Base-by-base conservation (phyloP, 2,888 invertebrate species). In the Drosophila stalkeri region DNA sequence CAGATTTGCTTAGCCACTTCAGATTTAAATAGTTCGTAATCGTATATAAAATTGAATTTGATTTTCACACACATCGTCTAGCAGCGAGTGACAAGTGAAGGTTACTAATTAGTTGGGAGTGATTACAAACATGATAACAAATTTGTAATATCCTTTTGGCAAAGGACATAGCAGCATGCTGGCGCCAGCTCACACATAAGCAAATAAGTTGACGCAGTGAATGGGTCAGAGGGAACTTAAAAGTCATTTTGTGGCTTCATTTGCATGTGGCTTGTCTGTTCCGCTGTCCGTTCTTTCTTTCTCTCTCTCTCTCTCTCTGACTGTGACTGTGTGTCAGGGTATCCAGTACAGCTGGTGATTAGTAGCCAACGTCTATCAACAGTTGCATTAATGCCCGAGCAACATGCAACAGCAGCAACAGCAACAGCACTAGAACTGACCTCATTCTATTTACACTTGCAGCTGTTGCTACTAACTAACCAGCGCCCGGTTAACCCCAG, bases 351-450 rank as follows among this genome's bases (percentile, higher is more conserved):
- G 75, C 27, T 68, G 79, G 85, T 86, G 86, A 86, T 86, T 86
- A 89, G 89, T 81, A 77, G 87, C 62, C 78, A 64, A 77, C 75
- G 85, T 86, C 86, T 85, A 86, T 86, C 86, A 86, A 86, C 87
- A 89, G 86, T 81, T 82, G 77, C 75, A 69, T 80, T 86, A 89
- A 89, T 86, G 86, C 71, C 77, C 71, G 41, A 72, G 72, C 85
- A 85, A 86, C 86, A 86, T 86, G 89, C 86, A 84, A 89, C 71
- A 72, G 49, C 70, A 77, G 60, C 86, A 84, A 86, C 69, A 72
- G 47, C 39, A 14, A 14, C 37, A 35, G 51, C 39, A 27, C 44
- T 51, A 69, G 44, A 62, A 81, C 81, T 88, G 85, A 88, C 85
- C 85, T 80, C 86, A 83, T 87, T 85, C 72, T 71, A 80, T 81